A percentile compares a stretch with the other conserved stretches of the same genome.
phyloP scores from a whole-genome alignment of 2,888 invertebrate species.

The Phaonia tiefii region DNA sequence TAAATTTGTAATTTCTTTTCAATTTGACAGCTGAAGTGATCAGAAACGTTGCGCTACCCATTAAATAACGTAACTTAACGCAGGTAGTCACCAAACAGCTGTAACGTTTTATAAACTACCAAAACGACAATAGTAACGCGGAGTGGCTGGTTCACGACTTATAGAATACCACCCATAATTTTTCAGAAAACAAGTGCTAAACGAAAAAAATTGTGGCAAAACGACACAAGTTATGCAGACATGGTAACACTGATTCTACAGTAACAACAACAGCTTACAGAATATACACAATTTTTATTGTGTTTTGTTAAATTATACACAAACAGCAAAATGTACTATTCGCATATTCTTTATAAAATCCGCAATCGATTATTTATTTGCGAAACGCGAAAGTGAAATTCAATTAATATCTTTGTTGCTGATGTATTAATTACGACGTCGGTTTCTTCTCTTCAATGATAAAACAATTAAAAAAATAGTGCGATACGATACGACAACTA shows the following conservation, averaged over 20 bases:
- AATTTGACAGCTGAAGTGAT: too few species aligned
- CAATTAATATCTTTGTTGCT: slow-evolving; percentile 22
- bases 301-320: slow-evolving; percentile 42
- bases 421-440: background rate
- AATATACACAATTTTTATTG: slow-evolving; percentile 35
- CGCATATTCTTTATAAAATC: slow-evolving; percentile 1
- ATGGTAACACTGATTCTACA: background rate
- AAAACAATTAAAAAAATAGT: slow-evolving; percentile 12
- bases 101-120: too few species aligned
- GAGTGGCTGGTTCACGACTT: too few species aligned
- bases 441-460: background rate
- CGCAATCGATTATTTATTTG: background rate
- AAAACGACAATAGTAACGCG: too few species aligned
- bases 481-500: background rate
- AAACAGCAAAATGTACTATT: slow-evolving; percentile 41
- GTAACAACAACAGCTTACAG: slow-evolving; percentile 11
- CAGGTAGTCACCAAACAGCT: too few species aligned
- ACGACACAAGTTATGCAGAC: too few species aligned
- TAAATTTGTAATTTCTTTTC: too few species aligned
- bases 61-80: too few species aligned
- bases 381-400: background rate
- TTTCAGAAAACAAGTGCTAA: too few species aligned
- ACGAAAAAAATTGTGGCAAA: too few species aligned
- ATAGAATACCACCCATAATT: too few species aligned
- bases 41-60: too few species aligned